phyloP scores from a whole-genome alignment of 2,797 vertebrate species.

The Alfaro cultratus region DNA sequence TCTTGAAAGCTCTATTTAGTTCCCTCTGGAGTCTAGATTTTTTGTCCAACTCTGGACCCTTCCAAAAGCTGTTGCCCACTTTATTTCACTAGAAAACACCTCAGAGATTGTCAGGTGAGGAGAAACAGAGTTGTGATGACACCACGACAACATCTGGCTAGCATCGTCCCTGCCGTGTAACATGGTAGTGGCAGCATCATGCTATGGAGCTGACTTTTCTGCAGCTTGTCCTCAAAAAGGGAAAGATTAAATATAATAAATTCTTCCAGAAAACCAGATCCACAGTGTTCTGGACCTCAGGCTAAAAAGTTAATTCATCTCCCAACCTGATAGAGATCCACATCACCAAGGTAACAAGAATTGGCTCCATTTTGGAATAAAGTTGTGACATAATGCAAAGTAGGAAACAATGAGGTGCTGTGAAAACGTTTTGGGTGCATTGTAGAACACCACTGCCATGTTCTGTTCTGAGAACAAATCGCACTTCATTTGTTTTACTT shows the following conservation, averaged over 20 bases:
- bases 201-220: background rate
- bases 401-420: background rate
- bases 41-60: background rate
- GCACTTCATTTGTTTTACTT: background rate
- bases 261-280: background rate
- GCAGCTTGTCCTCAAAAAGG: background rate
- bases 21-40: background rate
- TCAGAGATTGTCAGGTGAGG: background rate
- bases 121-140: too few relatives aligned
- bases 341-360: background rate
- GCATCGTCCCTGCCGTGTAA: background rate
- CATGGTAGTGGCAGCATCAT: constrained; percentile 1
- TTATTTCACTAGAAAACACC: background rate
- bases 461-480: background rate
- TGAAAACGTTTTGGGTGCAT: background rate
- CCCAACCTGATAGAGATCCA: background rate
- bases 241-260: background rate
- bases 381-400: background rate
- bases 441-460: background rate
- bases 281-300: background rate
- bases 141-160: background rate
- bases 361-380: background rate
- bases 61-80: background rate
- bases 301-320: background rate
- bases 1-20: background rate